Evolutionary conservation across 2,113 vertebrate genomes (phyloP).

Genomic region (Cyrtonyx montezumae): DNA sequence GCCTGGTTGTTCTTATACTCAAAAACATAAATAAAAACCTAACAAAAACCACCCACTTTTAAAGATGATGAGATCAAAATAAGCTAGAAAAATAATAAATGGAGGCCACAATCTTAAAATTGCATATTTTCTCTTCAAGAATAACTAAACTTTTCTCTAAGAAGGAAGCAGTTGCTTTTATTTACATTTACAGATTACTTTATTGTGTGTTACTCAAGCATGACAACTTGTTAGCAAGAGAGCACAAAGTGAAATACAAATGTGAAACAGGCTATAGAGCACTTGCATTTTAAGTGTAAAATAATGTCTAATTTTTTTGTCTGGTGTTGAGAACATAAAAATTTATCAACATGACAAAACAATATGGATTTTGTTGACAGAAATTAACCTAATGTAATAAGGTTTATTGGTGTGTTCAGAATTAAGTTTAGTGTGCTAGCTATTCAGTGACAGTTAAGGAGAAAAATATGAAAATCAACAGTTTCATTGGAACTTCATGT

Average conservation of each 20-base stretch:
- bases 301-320: background rate
- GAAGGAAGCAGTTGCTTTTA: background rate
- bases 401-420: background rate
- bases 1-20: background rate
- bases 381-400: background rate
- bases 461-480: background rate
- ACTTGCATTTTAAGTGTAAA: background rate
- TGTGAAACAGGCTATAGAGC: background rate
- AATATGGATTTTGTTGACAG: background rate
- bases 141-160: background rate
- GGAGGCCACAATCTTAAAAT: background rate
- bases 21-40: background rate
- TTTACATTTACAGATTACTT: background rate
- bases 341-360: background rate
- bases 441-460: background rate
- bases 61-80: background rate
- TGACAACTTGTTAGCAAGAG: background rate
- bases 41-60: background rate
- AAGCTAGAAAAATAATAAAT: background rate
- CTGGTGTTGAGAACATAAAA: background rate
- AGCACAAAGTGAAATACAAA: background rate
- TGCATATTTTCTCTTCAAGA: background rate
- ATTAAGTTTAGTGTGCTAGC: background rate
- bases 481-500: background rate
- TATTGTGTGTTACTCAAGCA: background rate